Conservation (phyloP, 53 echinoderm and acorn worm genomes). For the Holothuria leucospilota region DNA sequence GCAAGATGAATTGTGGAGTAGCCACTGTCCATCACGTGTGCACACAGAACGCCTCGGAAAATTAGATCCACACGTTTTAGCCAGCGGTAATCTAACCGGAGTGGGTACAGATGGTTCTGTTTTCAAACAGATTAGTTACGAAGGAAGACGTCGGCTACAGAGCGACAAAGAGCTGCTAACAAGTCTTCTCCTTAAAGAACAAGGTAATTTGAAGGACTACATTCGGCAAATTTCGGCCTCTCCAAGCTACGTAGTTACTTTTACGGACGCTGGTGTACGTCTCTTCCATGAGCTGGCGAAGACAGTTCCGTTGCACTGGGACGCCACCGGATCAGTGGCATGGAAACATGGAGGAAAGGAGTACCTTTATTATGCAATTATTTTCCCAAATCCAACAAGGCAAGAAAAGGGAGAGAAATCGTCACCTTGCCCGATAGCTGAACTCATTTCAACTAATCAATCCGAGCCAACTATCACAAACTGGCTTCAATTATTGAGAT, state of each 20-base stretch:
- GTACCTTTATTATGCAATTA: slow-evolving; percentile 21
- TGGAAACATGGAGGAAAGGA: slow-evolving; percentile 14
- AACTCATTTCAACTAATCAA: neutral
- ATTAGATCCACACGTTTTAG: neutral
- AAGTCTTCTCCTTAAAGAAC: neutral
- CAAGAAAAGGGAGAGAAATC: neutral
- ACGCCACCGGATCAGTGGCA: slow-evolving; percentile 22
- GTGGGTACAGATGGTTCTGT: neutral
- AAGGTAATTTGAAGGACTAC: neutral
- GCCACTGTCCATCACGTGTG: neutral
- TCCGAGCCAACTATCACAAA: slow-evolving; percentile 3
- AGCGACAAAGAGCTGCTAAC: neutral
- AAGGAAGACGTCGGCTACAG: neutral
- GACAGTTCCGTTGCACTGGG: slow-evolving; percentile 20
- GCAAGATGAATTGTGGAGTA: neutral
- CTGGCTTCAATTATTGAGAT: slow-evolving; percentile 7
- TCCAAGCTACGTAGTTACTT: neutral
- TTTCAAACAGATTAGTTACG: neutral
- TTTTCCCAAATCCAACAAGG: neutral
- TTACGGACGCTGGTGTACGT: slow-evolving; percentile 14
- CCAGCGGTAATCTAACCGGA: neutral
- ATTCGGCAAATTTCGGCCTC: slow-evolving; percentile 1
- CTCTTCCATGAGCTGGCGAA: slow-evolving; percentile 7
- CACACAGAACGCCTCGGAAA: neutral
- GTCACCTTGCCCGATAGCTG: slow-evolving; percentile 4